Evolutionary conservation across 2,113 vertebrate genomes (phyloP).

Genomic region (Emydocephalus ijimae): DNA sequence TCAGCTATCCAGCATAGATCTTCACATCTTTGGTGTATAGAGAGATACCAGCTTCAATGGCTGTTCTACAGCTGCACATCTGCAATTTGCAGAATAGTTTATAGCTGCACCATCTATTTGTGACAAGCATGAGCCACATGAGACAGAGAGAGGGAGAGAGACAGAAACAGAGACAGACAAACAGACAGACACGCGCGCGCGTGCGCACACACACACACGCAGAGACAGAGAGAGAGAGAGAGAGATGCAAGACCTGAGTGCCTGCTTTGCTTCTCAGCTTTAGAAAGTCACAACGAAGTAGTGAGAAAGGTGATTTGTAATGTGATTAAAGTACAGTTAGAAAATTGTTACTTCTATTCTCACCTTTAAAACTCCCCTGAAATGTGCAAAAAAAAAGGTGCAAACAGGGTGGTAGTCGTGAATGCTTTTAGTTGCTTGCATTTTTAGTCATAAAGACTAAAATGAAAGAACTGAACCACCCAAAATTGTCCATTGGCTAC

Average conservation of each 20-base stretch:
- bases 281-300: background rate
- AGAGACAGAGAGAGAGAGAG: background rate
- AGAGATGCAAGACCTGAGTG: background rate
- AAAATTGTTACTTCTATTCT: background rate
- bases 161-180: background rate
- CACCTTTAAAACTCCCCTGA: background rate
- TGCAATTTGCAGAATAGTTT: background rate
- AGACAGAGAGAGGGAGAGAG: background rate
- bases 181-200: background rate
- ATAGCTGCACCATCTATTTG: background rate
- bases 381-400: background rate
- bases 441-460: background rate
- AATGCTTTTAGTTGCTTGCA: background rate
- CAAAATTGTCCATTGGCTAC: background rate
- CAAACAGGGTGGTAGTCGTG: background rate
- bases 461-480: background rate
- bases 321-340: background rate
- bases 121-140: background rate
- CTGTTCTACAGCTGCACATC: background rate
- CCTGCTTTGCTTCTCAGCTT: background rate
- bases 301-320: background rate
- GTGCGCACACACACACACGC: no score
- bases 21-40: background rate
- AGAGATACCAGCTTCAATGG: background rate
- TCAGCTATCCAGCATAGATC: background rate